phyloP scores from a whole-genome alignment of 2,888 invertebrate species.

The Amphimallon solstitiale region DNA sequence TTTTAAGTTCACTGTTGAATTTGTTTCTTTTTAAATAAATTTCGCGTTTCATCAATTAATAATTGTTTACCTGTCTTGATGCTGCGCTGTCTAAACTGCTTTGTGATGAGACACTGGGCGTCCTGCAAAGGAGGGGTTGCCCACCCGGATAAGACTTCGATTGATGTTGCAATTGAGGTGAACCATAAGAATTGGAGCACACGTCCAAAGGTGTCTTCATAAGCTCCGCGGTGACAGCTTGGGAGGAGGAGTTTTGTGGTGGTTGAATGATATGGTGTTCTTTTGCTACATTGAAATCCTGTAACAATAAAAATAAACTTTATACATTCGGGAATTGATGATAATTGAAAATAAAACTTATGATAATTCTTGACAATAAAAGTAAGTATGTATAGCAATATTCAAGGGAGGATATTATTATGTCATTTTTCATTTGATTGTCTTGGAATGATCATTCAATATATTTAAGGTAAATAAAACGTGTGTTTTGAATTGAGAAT shows the following conservation, averaged over 20 bases:
- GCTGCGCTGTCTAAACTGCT: conserved; percentile 77
- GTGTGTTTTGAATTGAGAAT: no score
- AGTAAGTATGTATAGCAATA: no score
- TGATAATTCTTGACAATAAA: no score
- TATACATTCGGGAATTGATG: no score
- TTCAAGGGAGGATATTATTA: no score
- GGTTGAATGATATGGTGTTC: conserved; percentile 74
- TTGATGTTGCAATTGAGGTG: conserved; percentile 73
- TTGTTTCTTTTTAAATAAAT: no score
- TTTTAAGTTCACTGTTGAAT: no score
- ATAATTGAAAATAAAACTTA: no score
- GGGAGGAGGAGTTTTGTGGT: conserved; percentile 63
- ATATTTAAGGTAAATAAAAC: no score
- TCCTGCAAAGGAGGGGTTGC: conserved; percentile 74
- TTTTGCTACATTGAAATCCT: conserved; percentile 75
- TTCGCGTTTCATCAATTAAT: no score
- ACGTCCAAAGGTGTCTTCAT: conserved; percentile 67
- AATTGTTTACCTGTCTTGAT: conserved; percentile 54
- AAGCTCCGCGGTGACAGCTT: conserved; percentile 59
- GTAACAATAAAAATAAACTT: conserved; percentile 48
- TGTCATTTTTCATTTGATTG: no score
- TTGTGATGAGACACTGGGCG: conserved; percentile 85
- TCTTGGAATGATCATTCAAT: no score
- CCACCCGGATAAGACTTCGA: conserved; percentile 71
- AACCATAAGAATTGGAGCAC: conserved; percentile 64